Evolutionary conservation across 2,888 invertebrate species (phyloP).

Genomic region (Drosophila diplacantha): DNA sequence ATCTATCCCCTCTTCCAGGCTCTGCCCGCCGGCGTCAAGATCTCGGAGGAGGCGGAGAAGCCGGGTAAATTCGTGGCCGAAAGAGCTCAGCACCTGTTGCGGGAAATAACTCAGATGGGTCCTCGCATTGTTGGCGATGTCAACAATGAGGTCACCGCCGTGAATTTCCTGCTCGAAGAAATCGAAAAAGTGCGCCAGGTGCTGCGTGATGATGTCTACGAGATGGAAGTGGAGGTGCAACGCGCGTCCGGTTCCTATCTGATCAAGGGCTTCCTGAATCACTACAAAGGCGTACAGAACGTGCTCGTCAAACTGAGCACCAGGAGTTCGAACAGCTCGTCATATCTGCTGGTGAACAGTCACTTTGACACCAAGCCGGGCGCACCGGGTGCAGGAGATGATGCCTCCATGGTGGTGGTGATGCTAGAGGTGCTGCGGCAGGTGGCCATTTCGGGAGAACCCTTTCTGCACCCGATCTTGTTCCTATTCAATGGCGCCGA

Average conservation of each 20-base stretch:
- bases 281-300: conserved; percentile 74
- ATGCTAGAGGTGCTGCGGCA: conserved; percentile 81
- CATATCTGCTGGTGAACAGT: conserved; percentile 85
- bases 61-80: conserved; percentile 82
- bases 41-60: conserved; percentile 54
- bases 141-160: conserved; percentile 83
- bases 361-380: conserved; percentile 95
- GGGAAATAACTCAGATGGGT: conserved; percentile 79
- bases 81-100: conserved; percentile 81
- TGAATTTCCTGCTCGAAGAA: conserved; percentile 77
- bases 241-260: conserved; percentile 66
- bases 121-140: conserved; percentile 82
- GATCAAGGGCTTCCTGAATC: conserved; percentile 56
- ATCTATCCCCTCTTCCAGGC: conserved; percentile 58
- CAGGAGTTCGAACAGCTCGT: conserved; percentile 62
- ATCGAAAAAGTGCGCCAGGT: conserved; percentile 57
- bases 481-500: conserved; percentile 85
- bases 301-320: conserved; percentile 71
- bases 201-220: conserved; percentile 63
- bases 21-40: conserved; percentile 59
- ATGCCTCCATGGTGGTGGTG: conserved; percentile 81
- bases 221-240: conserved; percentile 73
- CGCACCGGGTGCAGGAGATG: conserved; percentile 86
- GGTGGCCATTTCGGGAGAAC: conserved; percentile 74
- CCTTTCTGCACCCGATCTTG: conserved; percentile 80